phyloP scores from a whole-genome alignment of 2,888 invertebrate species.

The Orthosia incerta region DNA sequence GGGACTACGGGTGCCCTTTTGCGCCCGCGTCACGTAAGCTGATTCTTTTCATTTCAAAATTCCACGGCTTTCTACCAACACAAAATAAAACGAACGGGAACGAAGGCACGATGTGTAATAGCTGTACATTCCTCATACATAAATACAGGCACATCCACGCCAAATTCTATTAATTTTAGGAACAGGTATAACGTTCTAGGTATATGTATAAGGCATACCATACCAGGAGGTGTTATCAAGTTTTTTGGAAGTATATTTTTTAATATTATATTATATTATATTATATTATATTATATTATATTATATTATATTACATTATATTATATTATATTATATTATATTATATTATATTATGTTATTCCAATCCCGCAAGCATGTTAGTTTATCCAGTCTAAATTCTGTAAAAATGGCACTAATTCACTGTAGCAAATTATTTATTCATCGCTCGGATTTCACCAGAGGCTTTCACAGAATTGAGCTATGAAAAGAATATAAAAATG shows the following conservation, averaged over 20 bases:
- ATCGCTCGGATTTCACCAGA: constrained; percentile 32
- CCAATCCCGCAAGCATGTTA: constrained; percentile 20
- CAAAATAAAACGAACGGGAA: constrained; percentile 50
- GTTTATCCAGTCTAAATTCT: constrained; percentile 30
- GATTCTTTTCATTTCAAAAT: constrained; percentile 65
- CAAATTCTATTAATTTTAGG: constrained; percentile 44
- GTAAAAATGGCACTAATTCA: constrained; percentile 13
- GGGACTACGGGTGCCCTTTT: constrained; percentile 50
- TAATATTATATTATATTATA: too few relatives aligned
- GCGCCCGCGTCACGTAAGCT: constrained; percentile 65
- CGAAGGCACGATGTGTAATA: constrained; percentile 40
- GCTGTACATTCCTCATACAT: constrained; percentile 36
- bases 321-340: too few relatives aligned
- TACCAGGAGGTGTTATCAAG: constrained; percentile 17
- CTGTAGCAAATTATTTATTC: constrained; percentile 33
- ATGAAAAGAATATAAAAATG: constrained; percentile 32
- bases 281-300: too few relatives aligned
- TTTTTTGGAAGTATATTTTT: too few relatives aligned
- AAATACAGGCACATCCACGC: constrained; percentile 11
- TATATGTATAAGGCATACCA: not conserved
- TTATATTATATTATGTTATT: too few relatives aligned
- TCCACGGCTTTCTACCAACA: constrained; percentile 47
- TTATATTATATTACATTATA: too few relatives aligned
- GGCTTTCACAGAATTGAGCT: constrained; percentile 39
- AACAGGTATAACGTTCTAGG: constrained; percentile 23